phyloP scores from a whole-genome alignment of 2,797 vertebrate species.

The Oryzias sinensis region DNA sequence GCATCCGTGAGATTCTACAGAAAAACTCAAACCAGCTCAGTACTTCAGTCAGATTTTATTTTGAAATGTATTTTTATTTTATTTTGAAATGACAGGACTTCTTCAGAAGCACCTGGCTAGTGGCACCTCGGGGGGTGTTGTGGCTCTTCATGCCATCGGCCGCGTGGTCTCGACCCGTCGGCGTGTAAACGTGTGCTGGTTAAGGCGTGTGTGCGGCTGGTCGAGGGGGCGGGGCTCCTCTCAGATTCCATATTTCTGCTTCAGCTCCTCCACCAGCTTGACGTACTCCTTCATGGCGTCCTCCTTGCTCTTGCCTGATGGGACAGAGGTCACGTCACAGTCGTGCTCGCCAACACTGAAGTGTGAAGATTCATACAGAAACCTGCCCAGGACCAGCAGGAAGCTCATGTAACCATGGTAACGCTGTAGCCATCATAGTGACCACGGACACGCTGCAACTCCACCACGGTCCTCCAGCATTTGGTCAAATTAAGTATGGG shows the following conservation, averaged over 20 bases:
- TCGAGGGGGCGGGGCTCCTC: background rate
- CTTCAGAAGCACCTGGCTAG: background rate
- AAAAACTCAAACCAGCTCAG: too few species aligned
- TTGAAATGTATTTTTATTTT: background rate
- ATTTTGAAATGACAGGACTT: conserved; percentile 11
- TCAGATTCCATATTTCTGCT: conserved; percentile 67
- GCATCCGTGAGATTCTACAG: too few species aligned
- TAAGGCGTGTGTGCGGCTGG: conserved; percentile 20
- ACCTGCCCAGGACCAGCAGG: too few species aligned
- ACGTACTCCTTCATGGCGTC: conserved; percentile 82
- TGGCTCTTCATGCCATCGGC: background rate
- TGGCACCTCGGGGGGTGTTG: background rate
- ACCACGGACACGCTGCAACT: too few species aligned
- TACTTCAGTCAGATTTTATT: too few species aligned
- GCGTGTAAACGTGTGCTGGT: background rate
- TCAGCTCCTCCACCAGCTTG: conserved; percentile 69
- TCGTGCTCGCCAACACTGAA: background rate
- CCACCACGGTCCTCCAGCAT: too few species aligned
- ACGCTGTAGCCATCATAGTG: too few species aligned
- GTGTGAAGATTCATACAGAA: background rate
- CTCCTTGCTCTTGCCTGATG: conserved; percentile 83
- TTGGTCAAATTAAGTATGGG: too few species aligned
- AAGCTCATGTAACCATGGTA: too few species aligned
- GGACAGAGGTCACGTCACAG: background rate
- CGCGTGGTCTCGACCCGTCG: background rate